phyloP scores from a whole-genome alignment of 2,113 vertebrate species.

The Romanogobio albipinnatus region DNA sequence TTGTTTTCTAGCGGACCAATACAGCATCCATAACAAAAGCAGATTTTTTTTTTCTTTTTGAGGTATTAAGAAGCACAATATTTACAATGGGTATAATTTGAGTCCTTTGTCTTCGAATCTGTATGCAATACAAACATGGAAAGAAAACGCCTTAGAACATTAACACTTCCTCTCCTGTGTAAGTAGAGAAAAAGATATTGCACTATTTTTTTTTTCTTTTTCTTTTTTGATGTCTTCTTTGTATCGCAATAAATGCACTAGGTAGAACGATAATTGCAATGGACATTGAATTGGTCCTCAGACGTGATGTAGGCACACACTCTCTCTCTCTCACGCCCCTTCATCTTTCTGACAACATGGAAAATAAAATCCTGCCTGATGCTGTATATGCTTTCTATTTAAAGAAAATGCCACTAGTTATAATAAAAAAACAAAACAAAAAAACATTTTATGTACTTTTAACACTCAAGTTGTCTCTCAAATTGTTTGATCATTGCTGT shows the following conservation, averaged over 20 bases:
- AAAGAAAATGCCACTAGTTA: constrained; percentile 71
- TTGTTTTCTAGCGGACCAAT: constrained; percentile 76
- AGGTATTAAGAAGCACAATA: constrained; percentile 80
- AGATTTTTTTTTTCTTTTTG: constrained; percentile 55
- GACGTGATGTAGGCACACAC: constrained; percentile 67
- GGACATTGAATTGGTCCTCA: constrained; percentile 70
- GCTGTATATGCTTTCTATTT: constrained; percentile 82
- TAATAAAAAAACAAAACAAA: constrained; percentile 68
- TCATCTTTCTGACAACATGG: constrained; percentile 69
- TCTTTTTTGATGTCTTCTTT: constrained; percentile 75
- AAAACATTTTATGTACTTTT: constrained; percentile 81
- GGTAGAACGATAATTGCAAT: constrained; percentile 73
- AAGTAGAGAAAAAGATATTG: constrained; percentile 70
- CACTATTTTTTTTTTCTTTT: constrained; percentile 69
- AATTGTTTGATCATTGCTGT: not conserved
- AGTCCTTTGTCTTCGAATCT: constrained; percentile 72
- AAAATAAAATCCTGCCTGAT: constrained; percentile 75
- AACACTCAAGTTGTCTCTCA: constrained; percentile 50
- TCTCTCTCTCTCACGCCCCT: constrained; percentile 63
- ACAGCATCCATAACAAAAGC: constrained; percentile 64
- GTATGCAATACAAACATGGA: constrained; percentile 82
- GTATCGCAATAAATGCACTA: constrained; percentile 83
- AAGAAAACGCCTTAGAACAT: constrained; percentile 79
- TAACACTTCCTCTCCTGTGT: constrained; percentile 78
- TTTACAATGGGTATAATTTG: constrained; percentile 74